A percentile compares a stretch with the other conserved stretches of the same genome.
These are phyloP conservation scores for Ptilonorhynchus violaceus DNA, from an alignment of 2,113 vertebrate genomes.

Conservation along the genomic window DNA sequence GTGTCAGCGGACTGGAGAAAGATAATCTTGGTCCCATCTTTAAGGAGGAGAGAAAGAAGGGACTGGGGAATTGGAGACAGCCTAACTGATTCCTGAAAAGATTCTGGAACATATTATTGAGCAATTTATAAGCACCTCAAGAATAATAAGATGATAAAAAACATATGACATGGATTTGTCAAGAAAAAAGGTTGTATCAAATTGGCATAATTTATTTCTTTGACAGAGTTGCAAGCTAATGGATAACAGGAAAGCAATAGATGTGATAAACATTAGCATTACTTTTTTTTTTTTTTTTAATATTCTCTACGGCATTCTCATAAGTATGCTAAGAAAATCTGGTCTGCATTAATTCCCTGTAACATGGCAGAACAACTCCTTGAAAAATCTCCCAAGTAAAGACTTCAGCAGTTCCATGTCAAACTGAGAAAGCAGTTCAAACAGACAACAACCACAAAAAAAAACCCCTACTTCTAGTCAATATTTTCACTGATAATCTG, in stretches of 20 bases:
- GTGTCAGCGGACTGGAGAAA: not conserved
- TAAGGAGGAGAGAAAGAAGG: slow-evolving; percentile 32
- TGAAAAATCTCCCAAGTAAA: not conserved
- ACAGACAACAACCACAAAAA: not conserved
- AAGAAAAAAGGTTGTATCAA: slow-evolving; percentile 15
- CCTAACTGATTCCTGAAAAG: slow-evolving; percentile 9
- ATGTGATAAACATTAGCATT: slow-evolving; percentile 9
- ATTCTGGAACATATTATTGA: slow-evolving; percentile 55
- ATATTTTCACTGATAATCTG: not conserved
- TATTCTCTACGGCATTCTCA: not conserved
- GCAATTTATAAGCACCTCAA: slow-evolving; percentile 50
- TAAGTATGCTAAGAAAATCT: not conserved
- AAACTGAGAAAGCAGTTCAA: not conserved
- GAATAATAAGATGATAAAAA: slow-evolving; percentile 50
- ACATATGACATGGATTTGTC: slow-evolving; percentile 41
- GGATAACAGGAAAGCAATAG: slow-evolving; percentile 39
- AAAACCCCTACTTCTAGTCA: not conserved
- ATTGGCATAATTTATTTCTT: slow-evolving; percentile 17
- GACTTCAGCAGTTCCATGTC: not conserved
- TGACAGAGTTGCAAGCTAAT: slow-evolving; percentile 42
- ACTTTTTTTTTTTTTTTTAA: not conserved
- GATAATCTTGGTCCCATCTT: slow-evolving; percentile 8
- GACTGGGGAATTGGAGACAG: not conserved
- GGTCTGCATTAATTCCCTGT: slow-evolving; percentile 14
- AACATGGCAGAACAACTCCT: not conserved